Evolutionary conservation across 2,113 vertebrate species (phyloP).

Genomic region (Cheilinus undulatus): DNA sequence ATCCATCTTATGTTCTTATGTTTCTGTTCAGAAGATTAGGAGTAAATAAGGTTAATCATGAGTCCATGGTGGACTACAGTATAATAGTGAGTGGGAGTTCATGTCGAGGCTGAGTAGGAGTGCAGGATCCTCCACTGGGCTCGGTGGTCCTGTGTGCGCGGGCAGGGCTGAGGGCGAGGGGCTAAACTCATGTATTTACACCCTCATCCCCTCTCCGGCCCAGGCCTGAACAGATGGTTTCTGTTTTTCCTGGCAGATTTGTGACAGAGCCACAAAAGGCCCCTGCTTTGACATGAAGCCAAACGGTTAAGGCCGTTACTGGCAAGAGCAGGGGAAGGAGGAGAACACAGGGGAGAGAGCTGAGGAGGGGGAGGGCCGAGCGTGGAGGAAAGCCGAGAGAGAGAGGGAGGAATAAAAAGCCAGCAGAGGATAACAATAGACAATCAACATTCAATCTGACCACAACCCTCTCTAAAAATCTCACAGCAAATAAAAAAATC

Average conservation of each 20-base stretch:
- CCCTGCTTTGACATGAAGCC: conserved; percentile 83
- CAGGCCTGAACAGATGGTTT: conserved; percentile 84
- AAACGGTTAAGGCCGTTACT: conserved; percentile 85
- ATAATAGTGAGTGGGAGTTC: conserved; percentile 43
- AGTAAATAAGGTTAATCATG: conserved; percentile 27
- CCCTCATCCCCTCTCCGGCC: conserved; percentile 75
- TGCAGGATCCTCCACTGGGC: conserved; percentile 35
- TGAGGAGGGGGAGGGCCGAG: conserved; percentile 49
- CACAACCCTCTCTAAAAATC: conserved; percentile 38
- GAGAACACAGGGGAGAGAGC: conserved; percentile 70
- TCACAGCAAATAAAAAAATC: conserved; percentile 46
- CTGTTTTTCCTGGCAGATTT: conserved; percentile 88
- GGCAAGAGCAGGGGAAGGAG: conserved; percentile 78
- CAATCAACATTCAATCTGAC: conserved; percentile 68
- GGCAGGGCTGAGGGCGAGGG: conserved; percentile 68
- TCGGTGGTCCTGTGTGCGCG: conserved; percentile 54
- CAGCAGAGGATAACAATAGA: conserved; percentile 79
- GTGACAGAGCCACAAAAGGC: conserved; percentile 86
- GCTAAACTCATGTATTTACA: conserved; percentile 76
- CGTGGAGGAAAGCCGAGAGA: conserved; percentile 51
- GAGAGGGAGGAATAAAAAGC: conserved; percentile 65
- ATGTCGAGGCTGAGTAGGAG: conserved; percentile 40
- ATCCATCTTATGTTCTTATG: conserved; percentile 15
- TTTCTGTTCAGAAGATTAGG: conserved; percentile 4
- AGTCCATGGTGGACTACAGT: conserved; percentile 18